Conservation (phyloP, 2,113 vertebrate genomes). For the Malurus melanocephalus region DNA sequence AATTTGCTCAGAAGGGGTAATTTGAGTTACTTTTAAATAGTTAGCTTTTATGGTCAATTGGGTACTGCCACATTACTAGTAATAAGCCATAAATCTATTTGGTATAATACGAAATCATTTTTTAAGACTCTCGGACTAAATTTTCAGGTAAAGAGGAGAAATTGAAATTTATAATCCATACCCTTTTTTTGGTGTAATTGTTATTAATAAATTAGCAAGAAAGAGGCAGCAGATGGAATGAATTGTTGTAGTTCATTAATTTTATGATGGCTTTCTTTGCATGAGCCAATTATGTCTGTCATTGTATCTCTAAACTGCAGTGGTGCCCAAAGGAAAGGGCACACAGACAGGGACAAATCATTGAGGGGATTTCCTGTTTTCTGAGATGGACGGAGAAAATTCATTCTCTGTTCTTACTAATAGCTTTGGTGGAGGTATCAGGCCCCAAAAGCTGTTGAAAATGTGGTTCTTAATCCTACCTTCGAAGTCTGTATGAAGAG, state of each 20-base stretch:
- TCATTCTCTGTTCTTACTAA: background rate
- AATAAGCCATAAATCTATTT: slow-evolving; percentile 72
- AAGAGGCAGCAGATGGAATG: slow-evolving; percentile 65
- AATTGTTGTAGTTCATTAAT: slow-evolving; percentile 77
- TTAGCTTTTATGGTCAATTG: slow-evolving; percentile 75
- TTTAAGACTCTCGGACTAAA: slow-evolving; percentile 57
- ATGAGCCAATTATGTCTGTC: slow-evolving; percentile 65
- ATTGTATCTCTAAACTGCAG: slow-evolving; percentile 53
- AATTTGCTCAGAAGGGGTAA: slow-evolving; percentile 48
- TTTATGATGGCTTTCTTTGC: slow-evolving; percentile 68
- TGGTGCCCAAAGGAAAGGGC: slow-evolving; percentile 57
- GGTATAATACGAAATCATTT: slow-evolving; percentile 62
- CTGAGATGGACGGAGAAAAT: background rate
- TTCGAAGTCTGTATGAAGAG: background rate
- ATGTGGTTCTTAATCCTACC: background rate
- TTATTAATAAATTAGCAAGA: slow-evolving; percentile 79
- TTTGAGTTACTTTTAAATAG: slow-evolving; percentile 71
- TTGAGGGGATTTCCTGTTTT: background rate
- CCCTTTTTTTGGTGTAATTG: slow-evolving; percentile 72
- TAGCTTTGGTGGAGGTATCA: background rate
- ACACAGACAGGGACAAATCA: slow-evolving; percentile 27
- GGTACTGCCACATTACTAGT: slow-evolving; percentile 65
- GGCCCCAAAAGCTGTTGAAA: background rate
- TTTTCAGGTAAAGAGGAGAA: slow-evolving; percentile 73
- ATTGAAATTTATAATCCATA: slow-evolving; percentile 72